Conservation (phyloP, 2,797 vertebrate genomes). For the Paguma larvata region DNA sequence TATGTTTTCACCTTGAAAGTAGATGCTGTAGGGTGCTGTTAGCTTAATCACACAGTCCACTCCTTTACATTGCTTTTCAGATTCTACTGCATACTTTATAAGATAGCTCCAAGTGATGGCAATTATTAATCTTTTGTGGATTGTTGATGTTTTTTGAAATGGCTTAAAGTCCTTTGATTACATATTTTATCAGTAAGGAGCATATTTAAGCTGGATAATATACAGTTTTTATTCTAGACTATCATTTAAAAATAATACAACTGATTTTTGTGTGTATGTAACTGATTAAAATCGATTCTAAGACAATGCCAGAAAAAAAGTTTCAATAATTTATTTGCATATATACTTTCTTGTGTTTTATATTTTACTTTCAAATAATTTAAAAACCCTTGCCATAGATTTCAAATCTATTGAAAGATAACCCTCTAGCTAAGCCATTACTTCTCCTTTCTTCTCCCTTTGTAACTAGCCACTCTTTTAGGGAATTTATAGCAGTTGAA, state of each 20-base stretch:
- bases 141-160: conserved; percentile 12
- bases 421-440: background rate
- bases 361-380: background rate
- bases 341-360: background rate
- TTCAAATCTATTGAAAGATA: background rate
- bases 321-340: background rate
- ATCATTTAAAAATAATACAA: background rate
- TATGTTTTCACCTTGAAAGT: background rate
- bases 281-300: background rate
- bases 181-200: background rate
- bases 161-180: background rate
- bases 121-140: background rate
- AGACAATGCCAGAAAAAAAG: background rate
- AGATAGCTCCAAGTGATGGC: background rate
- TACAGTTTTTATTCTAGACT: background rate
- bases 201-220: background rate
- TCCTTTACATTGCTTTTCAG: background rate
- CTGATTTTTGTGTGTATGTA: background rate
- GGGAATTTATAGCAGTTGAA: background rate
- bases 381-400: background rate
- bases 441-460: background rate
- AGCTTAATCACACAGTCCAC: background rate
- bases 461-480: too few species aligned
- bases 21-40: background rate
- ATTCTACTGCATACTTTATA: background rate